phyloP scores from a whole-genome alignment of 2,888 invertebrate species.

The Chrysodeixis includens region DNA sequence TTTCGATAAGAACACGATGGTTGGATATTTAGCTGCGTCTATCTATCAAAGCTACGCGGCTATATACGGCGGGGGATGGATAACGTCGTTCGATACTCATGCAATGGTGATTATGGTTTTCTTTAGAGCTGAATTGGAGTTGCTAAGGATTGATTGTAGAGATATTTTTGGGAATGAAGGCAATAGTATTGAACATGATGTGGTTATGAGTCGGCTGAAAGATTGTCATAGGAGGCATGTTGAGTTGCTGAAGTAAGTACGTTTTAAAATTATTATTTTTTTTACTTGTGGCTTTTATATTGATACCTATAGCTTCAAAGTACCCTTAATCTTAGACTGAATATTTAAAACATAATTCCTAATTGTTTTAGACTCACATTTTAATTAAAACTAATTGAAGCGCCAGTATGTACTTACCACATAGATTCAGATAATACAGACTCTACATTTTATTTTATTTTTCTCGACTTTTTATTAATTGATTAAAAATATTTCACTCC shows the following conservation, averaged over 20 bases:
- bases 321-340: too few species aligned
- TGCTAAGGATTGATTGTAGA: conserved; percentile 72
- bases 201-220: conserved; percentile 64
- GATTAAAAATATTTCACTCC: too few species aligned
- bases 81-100: conserved; percentile 81
- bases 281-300: too few species aligned
- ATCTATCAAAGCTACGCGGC: conserved; percentile 76
- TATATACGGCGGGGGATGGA: conserved; percentile 82
- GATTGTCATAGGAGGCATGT: conserved; percentile 76
- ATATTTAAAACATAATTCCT: too few species aligned
- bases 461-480: too few species aligned
- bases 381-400: too few species aligned
- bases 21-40: conserved; percentile 74
- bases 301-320: too few species aligned
- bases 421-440: too few species aligned
- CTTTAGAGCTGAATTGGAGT: conserved; percentile 76
- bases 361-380: too few species aligned
- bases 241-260: conserved; percentile 77
- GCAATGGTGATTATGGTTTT: conserved; percentile 84
- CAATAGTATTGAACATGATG: conserved; percentile 45
- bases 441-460: too few species aligned
- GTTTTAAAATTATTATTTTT: too few species aligned
- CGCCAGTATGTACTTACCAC: too few species aligned
- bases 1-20: conserved; percentile 72
- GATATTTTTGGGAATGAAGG: conserved; percentile 70